A percentile compares a stretch with the other conserved stretches of the same genome.
phyloP scores from a whole-genome alignment of 2,888 invertebrate genomes.

The Anoplius nigerrimus region DNA sequence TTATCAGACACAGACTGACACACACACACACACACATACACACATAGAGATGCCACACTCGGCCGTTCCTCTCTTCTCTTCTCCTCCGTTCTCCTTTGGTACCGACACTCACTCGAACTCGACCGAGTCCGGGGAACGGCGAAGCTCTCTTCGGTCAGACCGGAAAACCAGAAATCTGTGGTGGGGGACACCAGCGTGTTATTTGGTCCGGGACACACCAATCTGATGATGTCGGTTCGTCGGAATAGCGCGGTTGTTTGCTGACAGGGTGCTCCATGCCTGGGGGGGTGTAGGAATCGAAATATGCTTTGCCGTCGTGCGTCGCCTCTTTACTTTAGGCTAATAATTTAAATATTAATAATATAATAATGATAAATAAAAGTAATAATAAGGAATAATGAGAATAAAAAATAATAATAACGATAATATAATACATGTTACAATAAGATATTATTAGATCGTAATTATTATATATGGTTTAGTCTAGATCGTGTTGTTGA shows the following conservation, averaged over 20 bases:
- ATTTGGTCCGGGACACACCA: no score
- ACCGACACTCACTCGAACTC: no score
- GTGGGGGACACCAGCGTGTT: no score
- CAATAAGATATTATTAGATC: constrained; percentile 75
- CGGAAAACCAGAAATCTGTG: no score
- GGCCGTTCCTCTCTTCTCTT: no score
- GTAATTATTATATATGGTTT: constrained; percentile 75
- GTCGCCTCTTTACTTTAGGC: constrained; percentile 74
- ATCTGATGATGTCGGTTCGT: no score
- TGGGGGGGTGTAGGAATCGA: constrained; percentile 71
- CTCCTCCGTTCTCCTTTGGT: no score
- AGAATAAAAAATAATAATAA: constrained; percentile 60
- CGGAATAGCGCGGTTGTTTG: constrained; percentile 57
- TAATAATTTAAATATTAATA: constrained; percentile 73
- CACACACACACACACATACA: no score
- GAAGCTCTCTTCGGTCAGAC: no score
- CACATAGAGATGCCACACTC: no score
- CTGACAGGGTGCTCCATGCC: constrained; percentile 74
- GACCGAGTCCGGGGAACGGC: no score
- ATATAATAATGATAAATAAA: constrained; percentile 67
- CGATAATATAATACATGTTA: constrained; percentile 74
- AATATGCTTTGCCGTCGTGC: constrained; percentile 74
- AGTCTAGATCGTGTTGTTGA: constrained; percentile 75
- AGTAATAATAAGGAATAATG: constrained; percentile 35
- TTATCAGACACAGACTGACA: no score